Evolutionary conservation across 2,113 vertebrate genomes (phyloP).

Genomic region (Dipodomys merriami): DNA sequence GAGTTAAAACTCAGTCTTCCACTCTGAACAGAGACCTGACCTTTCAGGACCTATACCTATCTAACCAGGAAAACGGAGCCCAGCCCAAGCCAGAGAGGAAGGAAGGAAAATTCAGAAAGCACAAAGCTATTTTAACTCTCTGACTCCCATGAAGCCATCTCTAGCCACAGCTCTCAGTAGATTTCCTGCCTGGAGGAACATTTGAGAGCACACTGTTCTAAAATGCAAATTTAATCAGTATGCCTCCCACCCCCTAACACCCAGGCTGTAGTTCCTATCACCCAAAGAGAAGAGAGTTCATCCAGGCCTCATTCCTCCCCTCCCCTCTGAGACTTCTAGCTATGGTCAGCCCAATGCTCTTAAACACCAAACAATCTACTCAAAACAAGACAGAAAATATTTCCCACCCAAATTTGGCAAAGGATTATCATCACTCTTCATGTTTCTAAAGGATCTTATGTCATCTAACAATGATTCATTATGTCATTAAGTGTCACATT

Average conservation of each 20-base stretch:
- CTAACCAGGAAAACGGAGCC: background rate
- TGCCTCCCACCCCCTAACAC: background rate
- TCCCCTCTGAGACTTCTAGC: background rate
- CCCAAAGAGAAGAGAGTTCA: conserved; percentile 1
- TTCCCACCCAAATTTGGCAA: conserved; percentile 56
- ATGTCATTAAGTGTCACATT: conserved; percentile 62
- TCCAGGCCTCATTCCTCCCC: background rate
- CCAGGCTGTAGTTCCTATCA: background rate
- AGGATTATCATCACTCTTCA: background rate
- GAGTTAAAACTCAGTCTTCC: background rate
- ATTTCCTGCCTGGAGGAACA: conserved; percentile 20
- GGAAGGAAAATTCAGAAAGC: background rate
- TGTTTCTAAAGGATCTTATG: conserved; percentile 10
- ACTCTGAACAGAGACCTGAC: background rate
- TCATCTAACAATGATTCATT: conserved; percentile 11
- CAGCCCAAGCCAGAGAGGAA: background rate
- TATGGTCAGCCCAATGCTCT: background rate
- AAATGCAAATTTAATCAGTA: background rate
- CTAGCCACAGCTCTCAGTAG: background rate
- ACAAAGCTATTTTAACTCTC: background rate
- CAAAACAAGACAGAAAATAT: conserved; percentile 1
- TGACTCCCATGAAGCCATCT: background rate
- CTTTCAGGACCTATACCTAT: background rate
- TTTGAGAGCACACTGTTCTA: background rate
- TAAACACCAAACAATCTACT: conserved; percentile 4